Evolutionary conservation across 2,888 invertebrate species (phyloP).

Genomic region (Scelioninae gen. 1): DNA sequence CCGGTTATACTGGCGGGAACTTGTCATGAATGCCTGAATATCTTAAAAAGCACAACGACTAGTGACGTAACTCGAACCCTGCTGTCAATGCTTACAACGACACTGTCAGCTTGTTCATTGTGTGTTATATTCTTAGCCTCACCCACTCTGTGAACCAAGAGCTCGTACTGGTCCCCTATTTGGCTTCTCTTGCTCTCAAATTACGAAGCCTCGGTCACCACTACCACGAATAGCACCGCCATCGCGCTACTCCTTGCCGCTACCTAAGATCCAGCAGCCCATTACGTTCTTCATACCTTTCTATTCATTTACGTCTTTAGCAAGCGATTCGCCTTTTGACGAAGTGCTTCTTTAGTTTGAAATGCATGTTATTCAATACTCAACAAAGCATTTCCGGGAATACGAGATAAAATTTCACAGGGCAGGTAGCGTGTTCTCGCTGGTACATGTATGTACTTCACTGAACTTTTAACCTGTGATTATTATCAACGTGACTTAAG

Average conservation of each 20-base stretch:
- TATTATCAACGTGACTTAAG: too few species aligned
- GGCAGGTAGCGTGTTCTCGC: conserved; percentile 61
- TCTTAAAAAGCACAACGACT: conserved; percentile 72
- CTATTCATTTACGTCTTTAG: conserved; percentile 69
- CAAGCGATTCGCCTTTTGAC: conserved; percentile 74
- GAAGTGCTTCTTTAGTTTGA: conserved; percentile 75
- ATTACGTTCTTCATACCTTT: conserved; percentile 56
- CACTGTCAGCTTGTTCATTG: conserved; percentile 80
- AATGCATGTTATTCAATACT: conserved; percentile 78
- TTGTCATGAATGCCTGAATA: conserved; percentile 50
- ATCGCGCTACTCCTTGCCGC: conserved; percentile 39
- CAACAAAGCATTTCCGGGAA: conserved; percentile 80
- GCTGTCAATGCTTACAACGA: conserved; percentile 79
- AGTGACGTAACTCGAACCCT: conserved; percentile 74
- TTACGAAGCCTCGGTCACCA: conserved; percentile 58
- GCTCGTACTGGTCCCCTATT: conserved; percentile 67
- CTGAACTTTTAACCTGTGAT: too few species aligned
- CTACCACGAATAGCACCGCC: conserved; percentile 49
- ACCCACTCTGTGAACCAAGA: conserved; percentile 73
- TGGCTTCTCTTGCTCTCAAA: conserved; percentile 68
- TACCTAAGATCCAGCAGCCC: conserved; percentile 47
- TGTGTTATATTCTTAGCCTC: conserved; percentile 77
- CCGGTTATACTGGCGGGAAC: conserved; percentile 13
- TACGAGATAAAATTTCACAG: conserved; percentile 64
- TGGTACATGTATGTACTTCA: conserved; percentile 32